A percentile compares a stretch with the other conserved stretches of the same genome.
These are phyloP conservation scores for Zosterops hypoxanthus DNA, from an alignment of 2,113 vertebrate species.

Conservation along the genomic window DNA sequence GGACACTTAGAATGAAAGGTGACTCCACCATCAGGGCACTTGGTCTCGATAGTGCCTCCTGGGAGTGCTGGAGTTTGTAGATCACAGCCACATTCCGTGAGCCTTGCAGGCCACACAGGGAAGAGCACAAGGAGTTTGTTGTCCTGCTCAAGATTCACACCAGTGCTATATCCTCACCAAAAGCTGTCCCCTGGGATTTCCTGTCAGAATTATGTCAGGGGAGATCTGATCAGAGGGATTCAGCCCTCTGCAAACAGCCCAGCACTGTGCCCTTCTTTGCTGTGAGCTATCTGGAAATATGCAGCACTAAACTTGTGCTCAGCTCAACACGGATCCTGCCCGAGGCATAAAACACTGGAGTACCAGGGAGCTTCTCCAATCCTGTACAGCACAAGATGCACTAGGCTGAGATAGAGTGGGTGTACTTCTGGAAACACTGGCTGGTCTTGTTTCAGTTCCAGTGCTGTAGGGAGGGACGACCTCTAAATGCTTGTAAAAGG, in stretches of 20 bases:
- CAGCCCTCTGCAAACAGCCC: neutral
- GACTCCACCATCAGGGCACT: neutral
- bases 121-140: neutral
- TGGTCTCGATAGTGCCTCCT: neutral
- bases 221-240: neutral
- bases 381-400: neutral
- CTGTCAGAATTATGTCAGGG: neutral
- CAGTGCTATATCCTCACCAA: neutral
- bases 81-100: rapidly evolving
- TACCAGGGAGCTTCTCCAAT: neutral
- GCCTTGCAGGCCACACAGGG: neutral
- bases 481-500: slow-evolving; percentile 13
- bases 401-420: neutral
- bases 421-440: slow-evolving; percentile 11
- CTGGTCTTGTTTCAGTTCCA: slow-evolving; percentile 20
- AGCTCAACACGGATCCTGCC: neutral
- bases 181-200: neutral
- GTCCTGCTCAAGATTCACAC: neutral
- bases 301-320: neutral
- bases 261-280: neutral
- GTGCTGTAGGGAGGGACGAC: neutral
- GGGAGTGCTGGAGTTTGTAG: neutral
- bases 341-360: rapidly evolving
- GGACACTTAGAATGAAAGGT: neutral
- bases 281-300: neutral